Percentiles rank a stretch among this genome's conserved stretches.
phyloP scores from a whole-genome alignment of 2,888 invertebrate genomes.

The Agriopis aurantiaria region DNA sequence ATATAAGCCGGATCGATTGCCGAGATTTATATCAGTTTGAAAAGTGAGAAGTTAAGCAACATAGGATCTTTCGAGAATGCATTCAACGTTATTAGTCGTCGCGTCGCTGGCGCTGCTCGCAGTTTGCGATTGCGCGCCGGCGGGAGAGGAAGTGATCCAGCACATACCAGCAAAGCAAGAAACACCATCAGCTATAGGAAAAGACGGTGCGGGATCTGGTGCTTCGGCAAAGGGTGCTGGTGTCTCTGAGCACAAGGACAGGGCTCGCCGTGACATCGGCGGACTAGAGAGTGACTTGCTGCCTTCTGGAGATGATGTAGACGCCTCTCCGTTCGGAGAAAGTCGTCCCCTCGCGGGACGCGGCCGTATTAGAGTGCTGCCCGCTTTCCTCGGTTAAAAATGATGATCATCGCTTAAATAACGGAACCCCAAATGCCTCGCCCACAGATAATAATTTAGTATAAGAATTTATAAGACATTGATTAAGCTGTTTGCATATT shows the following conservation, averaged over 20 bases:
- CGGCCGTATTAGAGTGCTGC: slow-evolving; percentile 75
- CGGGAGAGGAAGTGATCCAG: slow-evolving; percentile 74
- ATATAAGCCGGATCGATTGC: slow-evolving; percentile 61
- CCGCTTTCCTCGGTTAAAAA: slow-evolving; percentile 75
- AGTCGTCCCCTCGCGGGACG: slow-evolving; percentile 67
- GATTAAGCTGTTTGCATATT: slow-evolving; percentile 39
- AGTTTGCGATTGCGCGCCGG: slow-evolving; percentile 74
- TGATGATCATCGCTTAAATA: background rate
- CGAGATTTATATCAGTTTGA: slow-evolving; percentile 52
- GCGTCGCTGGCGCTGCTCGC: slow-evolving; percentile 78
- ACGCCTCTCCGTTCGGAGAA: slow-evolving; percentile 73
- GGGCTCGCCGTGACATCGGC: slow-evolving; percentile 67
- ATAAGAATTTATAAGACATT: slow-evolving; percentile 39
- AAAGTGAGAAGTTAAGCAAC: slow-evolving; percentile 62
- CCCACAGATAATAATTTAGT: slow-evolving; percentile 12
- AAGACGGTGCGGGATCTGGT: slow-evolving; percentile 76
- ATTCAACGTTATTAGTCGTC: slow-evolving; percentile 76
- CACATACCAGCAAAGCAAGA: slow-evolving; percentile 75
- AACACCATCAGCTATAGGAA: slow-evolving; percentile 82
- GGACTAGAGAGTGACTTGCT: slow-evolving; percentile 76
- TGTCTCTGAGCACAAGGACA: slow-evolving; percentile 62
- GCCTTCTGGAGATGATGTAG: slow-evolving; percentile 68
- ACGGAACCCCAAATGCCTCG: slow-evolving; percentile 1
- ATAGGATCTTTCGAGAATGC: slow-evolving; percentile 80
- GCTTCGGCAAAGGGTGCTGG: slow-evolving; percentile 75